Percentiles rank a stretch among this genome's conserved stretches.
phyloP scores from a whole-genome alignment of 2,888 invertebrate genomes.

The Andricus quercusramuli region DNA sequence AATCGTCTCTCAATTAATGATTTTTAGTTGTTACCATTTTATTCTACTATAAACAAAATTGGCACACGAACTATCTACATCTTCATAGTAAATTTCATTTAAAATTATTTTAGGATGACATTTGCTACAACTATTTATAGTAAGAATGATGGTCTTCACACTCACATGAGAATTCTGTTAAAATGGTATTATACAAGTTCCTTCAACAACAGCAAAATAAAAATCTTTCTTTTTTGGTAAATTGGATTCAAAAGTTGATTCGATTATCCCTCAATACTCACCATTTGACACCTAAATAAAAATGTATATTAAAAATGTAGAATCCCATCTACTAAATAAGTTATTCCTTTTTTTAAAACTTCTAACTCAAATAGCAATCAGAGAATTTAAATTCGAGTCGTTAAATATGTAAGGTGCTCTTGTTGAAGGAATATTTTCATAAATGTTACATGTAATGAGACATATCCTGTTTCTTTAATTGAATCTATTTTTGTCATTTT shows the following conservation, averaged over 20 bases:
- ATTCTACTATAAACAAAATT: neutral
- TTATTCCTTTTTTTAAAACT: neutral
- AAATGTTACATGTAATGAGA: neutral
- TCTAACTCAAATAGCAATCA: neutral
- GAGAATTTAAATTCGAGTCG: neutral
- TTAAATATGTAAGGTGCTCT: neutral
- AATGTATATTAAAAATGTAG: neutral
- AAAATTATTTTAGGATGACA: neutral
- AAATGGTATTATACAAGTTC: neutral
- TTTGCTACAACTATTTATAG: neutral
- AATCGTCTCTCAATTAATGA: neutral
- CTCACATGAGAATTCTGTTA: neutral
- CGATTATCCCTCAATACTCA: neutral
- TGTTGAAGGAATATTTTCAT: neutral
- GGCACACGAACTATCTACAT: neutral
- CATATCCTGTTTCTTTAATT: neutral
- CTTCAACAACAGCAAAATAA: neutral
- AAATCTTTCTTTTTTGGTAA: constrained; percentile 11
- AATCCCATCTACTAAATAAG: constrained; percentile 27
- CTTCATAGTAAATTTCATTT: neutral
- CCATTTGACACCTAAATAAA: constrained; percentile 8
- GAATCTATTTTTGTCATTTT: neutral
- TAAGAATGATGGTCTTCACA: neutral
- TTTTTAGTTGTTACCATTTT: neutral
- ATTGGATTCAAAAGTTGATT: neutral